These are phyloP conservation scores for Otolemur garnettii DNA, from an alignment of 2,113 vertebrate species.

Conservation along the genomic window DNA sequence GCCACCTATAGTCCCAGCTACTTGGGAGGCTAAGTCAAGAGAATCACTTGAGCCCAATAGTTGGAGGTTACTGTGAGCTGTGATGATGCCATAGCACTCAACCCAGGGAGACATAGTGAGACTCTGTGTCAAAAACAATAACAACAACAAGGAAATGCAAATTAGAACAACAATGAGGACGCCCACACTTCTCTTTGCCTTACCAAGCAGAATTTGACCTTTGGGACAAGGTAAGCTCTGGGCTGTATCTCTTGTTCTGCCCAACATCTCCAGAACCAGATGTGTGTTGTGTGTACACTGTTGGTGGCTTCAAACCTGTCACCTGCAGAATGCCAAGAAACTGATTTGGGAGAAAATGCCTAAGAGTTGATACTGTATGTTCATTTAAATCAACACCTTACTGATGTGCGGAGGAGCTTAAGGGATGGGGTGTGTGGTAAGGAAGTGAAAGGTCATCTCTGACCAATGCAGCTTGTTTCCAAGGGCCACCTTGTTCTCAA, in stretches of 20 bases:
- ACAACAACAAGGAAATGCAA: neutral
- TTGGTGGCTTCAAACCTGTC: neutral
- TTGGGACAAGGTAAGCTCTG: neutral
- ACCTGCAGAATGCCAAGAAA: no score
- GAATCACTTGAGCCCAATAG: no score
- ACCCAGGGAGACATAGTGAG: no score
- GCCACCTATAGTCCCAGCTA: no score
- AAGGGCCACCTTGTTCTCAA: neutral
- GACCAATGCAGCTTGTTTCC: neutral
- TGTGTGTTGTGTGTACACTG: neutral
- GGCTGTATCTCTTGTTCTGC: neutral
- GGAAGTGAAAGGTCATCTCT: neutral
- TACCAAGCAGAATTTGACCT: neutral
- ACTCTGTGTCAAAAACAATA: no score
- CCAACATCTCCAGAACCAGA: neutral
- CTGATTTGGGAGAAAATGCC: neutral
- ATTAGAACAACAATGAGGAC: neutral
- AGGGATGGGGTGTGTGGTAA: neutral
- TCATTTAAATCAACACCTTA: neutral
- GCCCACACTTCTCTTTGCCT: neutral
- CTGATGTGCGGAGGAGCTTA: no score
- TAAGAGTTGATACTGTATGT: neutral
- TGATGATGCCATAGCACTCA: no score
- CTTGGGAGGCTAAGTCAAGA: no score
- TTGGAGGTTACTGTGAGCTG: no score